Evolutionary conservation across 2,113 vertebrate genomes (phyloP).

Genomic region (Dolichotis patagonum): DNA sequence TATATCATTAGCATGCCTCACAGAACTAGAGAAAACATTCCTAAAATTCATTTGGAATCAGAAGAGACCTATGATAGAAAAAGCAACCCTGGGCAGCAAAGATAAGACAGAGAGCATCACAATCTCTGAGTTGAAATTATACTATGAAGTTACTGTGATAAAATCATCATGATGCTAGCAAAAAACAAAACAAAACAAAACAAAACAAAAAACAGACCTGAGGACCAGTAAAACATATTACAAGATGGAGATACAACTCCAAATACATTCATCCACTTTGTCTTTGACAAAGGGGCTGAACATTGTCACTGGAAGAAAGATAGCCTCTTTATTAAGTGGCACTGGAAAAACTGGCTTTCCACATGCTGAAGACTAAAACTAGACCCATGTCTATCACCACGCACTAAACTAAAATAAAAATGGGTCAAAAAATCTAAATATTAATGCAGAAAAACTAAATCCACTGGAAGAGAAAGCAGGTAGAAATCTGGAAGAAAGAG

Average conservation of each 20-base stretch:
- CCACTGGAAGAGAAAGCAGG: too few relatives aligned
- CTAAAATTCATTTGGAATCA: neutral
- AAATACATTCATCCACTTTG: neutral
- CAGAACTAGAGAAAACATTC: neutral
- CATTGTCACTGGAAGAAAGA: neutral
- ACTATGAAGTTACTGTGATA: neutral
- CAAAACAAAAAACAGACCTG: neutral
- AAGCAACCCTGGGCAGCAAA: neutral
- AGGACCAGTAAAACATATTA: neutral
- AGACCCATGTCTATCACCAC: too few relatives aligned
- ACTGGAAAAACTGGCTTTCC: too few relatives aligned
- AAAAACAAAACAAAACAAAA: neutral
- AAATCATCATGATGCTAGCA: neutral
- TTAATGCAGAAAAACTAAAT: too few relatives aligned
- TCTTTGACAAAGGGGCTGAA: neutral
- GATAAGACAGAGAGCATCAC: neutral
- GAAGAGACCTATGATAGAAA: neutral
- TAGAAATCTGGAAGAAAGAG: too few relatives aligned
- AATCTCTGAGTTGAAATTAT: neutral
- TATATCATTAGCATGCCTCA: neutral
- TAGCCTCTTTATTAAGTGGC: neutral
- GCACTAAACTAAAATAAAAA: too few relatives aligned
- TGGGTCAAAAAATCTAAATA: too few relatives aligned
- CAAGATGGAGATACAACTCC: neutral
- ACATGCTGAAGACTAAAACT: too few relatives aligned